Percentiles rank a stretch among this genome's conserved stretches.
These are phyloP conservation scores for Charadrius vociferus DNA, from an alignment of 2,113 vertebrate genomes.

Conservation along the genomic window DNA sequence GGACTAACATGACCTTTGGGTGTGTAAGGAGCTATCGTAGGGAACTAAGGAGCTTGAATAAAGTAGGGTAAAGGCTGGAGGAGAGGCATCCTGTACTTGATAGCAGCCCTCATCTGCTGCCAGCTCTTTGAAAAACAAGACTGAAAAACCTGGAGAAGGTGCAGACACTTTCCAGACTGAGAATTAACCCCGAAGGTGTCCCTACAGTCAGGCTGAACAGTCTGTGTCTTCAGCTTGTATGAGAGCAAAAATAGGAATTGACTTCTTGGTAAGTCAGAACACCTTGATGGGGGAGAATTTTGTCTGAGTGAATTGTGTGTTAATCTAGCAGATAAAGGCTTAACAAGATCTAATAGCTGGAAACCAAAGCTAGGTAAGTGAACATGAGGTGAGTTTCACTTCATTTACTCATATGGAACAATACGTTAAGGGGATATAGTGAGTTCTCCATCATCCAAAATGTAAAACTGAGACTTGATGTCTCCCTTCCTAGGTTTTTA, in stretches of 20 bases:
- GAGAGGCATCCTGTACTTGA: not conserved
- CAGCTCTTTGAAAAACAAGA: not conserved
- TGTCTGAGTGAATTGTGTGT: not conserved
- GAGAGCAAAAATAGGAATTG: not conserved
- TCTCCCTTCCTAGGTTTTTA: not conserved
- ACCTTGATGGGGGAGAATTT: not conserved
- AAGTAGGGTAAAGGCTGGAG: not conserved
- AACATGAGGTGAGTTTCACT: not conserved
- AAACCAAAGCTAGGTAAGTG: not conserved
- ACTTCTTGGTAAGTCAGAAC: not conserved
- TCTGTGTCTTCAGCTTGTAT: not conserved
- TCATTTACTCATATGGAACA: not conserved
- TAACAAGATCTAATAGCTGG: not conserved
- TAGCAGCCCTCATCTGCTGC: not conserved
- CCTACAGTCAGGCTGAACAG: not conserved
- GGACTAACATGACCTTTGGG: not conserved
- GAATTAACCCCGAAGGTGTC: not conserved
- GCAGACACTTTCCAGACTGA: not conserved
- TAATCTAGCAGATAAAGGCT: not conserved
- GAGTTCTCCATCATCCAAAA: not conserved
- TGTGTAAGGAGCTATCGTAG: not conserved
- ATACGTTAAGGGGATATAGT: not conserved
- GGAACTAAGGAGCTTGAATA: not conserved
- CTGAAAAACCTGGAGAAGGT: not conserved
- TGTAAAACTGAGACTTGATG: not conserved